Base-by-base conservation (phyloP, 2,888 invertebrate species). In the Achlya flavicornis region DNA sequence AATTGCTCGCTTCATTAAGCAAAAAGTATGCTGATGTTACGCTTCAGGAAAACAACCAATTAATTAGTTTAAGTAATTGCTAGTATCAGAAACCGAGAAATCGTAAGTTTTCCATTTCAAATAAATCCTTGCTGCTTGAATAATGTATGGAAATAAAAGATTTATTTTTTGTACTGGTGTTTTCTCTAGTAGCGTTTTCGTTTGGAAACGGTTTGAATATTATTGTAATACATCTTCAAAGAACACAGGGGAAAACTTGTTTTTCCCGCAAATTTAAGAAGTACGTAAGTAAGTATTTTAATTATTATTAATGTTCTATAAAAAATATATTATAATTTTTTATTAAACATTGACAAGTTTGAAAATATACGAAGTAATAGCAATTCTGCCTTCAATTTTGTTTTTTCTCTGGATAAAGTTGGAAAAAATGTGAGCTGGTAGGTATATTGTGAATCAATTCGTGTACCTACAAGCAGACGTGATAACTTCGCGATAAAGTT, bases 1-100 rank as follows among this genome's bases (percentile, higher is more conserved):
- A n/a, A n/a, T n/a, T n/a, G n/a, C n/a, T 76, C 79, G 86, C 84
- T 91, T 89, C 89, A 90, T 91, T 91, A 87, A 86, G 88, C 85
- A 87, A 89, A 91, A 89, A 90, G 90, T 90, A 87, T 89, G 87
- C 86, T 89, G 87, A 90, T 87, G 85, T 84, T 84, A 84, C 86
- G 86, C 85, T 86, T 84, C 86, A 81, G 84, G 81, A 82, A 88
- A 89, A 89, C 89, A 88, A 85, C 83, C 86, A 89, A 90, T 92
- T 92, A 91, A 92, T 92, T 91, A 89, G 86, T 88, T 86, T 83
- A 92, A 91, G 91, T 91, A 89, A 91, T 91, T 89, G 90, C 82
- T 80, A 84, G 84, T 85, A 87, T 81, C 81, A 80, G 77, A 74
- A 75, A 41, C 35, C 38, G 38, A 38, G 38, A 58, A 48, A 77